Conservation (phyloP, 1,140 invertebrate genomes). For the Drosophila arizonae region DNA sequence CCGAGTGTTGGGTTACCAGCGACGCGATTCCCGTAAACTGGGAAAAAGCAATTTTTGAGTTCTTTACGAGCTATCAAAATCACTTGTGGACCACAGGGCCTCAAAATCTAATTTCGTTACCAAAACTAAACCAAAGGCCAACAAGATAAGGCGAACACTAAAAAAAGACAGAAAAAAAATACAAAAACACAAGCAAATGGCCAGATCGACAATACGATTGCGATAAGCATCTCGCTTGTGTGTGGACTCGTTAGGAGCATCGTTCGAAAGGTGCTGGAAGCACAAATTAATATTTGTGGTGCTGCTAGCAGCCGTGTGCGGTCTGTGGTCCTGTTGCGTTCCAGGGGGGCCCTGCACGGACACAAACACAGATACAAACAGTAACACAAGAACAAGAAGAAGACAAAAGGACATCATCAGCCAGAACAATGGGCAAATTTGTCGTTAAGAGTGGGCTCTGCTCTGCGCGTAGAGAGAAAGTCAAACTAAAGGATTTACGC, state of each 20-base stretch:
- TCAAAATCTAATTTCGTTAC: slow-evolving; percentile 78
- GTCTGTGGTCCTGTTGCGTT: slow-evolving; percentile 61
- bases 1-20: slow-evolving; percentile 37
- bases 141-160: slow-evolving; percentile 67
- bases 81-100: slow-evolving; percentile 64
- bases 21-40: slow-evolving; percentile 52
- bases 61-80: slow-evolving; percentile 80
- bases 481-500: slow-evolving; percentile 60
- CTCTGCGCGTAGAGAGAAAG: slow-evolving; percentile 66
- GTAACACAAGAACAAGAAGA: slow-evolving; percentile 29
- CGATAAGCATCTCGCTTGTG: slow-evolving; percentile 52
- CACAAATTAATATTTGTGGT: slow-evolving; percentile 79
- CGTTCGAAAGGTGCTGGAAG: slow-evolving; percentile 59
- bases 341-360: slow-evolving; percentile 45
- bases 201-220: slow-evolving; percentile 21
- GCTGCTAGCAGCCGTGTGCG: slow-evolving; percentile 56
- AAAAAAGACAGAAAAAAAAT: slow-evolving; percentile 15
- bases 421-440: slow-evolving; percentile 77
- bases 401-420: slow-evolving; percentile 78
- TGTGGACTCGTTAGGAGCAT: slow-evolving; percentile 54
- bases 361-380: slow-evolving; percentile 1
- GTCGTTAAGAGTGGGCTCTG: slow-evolving; percentile 57
- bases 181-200: slow-evolving; percentile 10
- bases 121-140: slow-evolving; percentile 69
- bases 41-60: slow-evolving; percentile 62